Evolutionary conservation across 2,113 vertebrate species (phyloP).

Genomic region (Cathartes aura): DNA sequence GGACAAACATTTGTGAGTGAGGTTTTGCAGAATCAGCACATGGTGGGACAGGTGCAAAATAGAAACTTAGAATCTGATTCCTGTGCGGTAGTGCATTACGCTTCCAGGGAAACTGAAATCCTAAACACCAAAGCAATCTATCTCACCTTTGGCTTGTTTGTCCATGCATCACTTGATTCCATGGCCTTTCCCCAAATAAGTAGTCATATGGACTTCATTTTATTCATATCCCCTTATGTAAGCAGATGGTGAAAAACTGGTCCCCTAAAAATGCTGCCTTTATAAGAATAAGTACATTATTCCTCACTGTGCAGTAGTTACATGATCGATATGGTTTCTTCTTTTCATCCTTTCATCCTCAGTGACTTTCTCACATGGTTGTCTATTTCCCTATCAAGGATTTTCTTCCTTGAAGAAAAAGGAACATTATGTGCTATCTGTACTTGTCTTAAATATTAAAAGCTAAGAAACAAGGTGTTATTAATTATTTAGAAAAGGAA

Average conservation of each 20-base stretch:
- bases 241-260: background rate
- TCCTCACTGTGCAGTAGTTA: background rate
- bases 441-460: constrained; percentile 39
- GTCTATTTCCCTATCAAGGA: background rate
- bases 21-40: background rate
- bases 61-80: background rate
- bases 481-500: constrained; percentile 51
- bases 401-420: background rate
- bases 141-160: background rate
- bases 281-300: background rate
- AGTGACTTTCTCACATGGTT: background rate
- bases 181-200: background rate
- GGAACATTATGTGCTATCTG: background rate
- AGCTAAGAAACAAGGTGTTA: background rate
- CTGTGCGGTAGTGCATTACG: fast-evolving
- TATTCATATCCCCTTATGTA: background rate
- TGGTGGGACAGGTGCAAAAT: background rate
- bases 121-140: background rate
- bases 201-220: background rate
- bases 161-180: background rate
- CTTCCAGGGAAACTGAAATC: background rate
- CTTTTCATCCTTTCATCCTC: background rate
- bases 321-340: background rate
- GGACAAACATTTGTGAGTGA: background rate
- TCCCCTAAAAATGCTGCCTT: background rate